Evolutionary conservation across 2,888 invertebrate species (phyloP).

Genomic region (Caenorhabditis imperialis): DNA sequence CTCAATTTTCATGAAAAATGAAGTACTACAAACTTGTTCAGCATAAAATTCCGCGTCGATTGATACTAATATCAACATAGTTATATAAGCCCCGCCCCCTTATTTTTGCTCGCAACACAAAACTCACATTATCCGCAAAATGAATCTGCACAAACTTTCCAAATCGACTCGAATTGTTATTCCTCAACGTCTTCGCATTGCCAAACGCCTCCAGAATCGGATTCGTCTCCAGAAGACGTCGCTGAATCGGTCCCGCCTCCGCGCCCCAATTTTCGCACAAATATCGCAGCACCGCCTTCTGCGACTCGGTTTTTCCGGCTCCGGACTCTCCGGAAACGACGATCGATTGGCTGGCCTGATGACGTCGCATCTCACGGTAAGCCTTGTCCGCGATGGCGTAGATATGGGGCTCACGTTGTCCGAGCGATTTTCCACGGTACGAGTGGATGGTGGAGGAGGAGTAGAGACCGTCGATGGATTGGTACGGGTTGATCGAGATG

Average conservation of each 20-base stretch:
- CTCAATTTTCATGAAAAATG: too few relatives aligned
- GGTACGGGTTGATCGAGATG: conserved; percentile 96
- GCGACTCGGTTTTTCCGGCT: conserved; percentile 95
- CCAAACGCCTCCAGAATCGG: conserved; percentile 79
- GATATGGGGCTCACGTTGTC: conserved; percentile 94
- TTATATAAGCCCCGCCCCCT: too few relatives aligned
- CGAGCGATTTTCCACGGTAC: conserved; percentile 91
- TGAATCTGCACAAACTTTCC: conserved; percentile 99
- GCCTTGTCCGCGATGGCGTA: conserved; percentile 98
- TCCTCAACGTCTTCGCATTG: conserved; percentile 89
- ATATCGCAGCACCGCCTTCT: conserved; percentile 92
- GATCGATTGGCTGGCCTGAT: conserved; percentile 94
- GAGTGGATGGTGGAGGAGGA: conserved; percentile 87
- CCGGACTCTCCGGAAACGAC: conserved; percentile 93
- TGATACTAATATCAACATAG: too few relatives aligned
- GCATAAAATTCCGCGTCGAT: too few relatives aligned
- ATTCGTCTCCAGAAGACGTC: conserved; percentile 88
- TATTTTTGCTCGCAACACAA: too few relatives aligned
- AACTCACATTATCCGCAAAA: conserved; percentile 91
- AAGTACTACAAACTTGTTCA: too few relatives aligned
- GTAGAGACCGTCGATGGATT: conserved; percentile 91
- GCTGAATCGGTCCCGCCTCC: conserved; percentile 92
- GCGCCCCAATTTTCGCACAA: conserved; percentile 91
- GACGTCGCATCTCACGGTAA: conserved; percentile 94
- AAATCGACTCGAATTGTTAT: conserved; percentile 97